These are phyloP conservation scores for Amphilophus citrinellus DNA, from an alignment of 2,113 vertebrate species.

Conservation along the genomic window DNA sequence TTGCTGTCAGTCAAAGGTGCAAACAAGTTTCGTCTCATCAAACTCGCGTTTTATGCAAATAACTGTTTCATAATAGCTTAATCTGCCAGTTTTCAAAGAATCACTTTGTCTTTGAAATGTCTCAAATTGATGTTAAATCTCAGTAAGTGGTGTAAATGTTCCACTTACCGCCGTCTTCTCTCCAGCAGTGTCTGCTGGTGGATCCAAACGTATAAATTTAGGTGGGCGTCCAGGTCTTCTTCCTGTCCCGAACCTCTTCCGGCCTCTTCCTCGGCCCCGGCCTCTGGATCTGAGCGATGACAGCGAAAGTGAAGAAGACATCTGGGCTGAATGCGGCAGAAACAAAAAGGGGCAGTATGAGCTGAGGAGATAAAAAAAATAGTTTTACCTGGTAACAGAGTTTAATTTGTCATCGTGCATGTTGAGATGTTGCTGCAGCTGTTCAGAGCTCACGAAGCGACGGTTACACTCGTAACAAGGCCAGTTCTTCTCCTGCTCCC, in stretches of 20 bases:
- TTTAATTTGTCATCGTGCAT: constrained; percentile 97
- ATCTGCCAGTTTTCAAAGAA: too few relatives aligned
- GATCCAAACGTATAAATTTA: constrained; percentile 92
- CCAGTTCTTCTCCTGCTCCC: constrained; percentile 98
- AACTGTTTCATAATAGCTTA: neutral
- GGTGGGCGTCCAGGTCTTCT: constrained; percentile 92
- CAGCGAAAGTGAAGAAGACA: neutral
- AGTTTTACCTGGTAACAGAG: constrained; percentile 87
- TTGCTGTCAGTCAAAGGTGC: neutral
- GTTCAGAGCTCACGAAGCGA: constrained; percentile 96
- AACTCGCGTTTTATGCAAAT: neutral
- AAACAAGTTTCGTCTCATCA: neutral
- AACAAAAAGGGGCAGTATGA: neutral
- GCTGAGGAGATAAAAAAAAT: neutral
- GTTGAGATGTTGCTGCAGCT: constrained; percentile 97
- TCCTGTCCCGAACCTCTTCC: constrained; percentile 91
- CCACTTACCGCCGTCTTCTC: constrained; percentile 79
- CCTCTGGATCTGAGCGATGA: constrained; percentile 86
- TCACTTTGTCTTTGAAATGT: neutral
- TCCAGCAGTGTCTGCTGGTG: constrained; percentile 82
- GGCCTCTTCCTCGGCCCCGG: constrained; percentile 90
- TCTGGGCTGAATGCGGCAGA: neutral
- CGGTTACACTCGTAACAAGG: constrained; percentile 97
- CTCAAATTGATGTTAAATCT: neutral
- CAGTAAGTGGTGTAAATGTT: neutral